Percentiles rank a stretch among this genome's conserved stretches.
Conservation (phyloP, 2,113 vertebrate genomes). For the Saimiri boliviensis region DNA sequence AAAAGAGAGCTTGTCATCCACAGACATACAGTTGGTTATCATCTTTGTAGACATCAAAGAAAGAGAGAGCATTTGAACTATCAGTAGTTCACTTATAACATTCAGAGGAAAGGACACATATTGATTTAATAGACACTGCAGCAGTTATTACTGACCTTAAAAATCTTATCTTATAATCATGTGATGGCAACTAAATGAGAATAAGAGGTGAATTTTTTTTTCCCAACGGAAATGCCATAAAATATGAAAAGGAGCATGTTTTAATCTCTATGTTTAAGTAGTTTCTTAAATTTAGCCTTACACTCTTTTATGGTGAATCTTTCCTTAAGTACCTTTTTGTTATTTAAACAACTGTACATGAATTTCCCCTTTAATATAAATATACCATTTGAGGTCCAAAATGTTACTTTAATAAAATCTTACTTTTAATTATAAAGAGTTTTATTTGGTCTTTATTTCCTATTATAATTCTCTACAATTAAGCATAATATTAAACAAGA, state of each 20-base stretch:
- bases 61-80: neutral
- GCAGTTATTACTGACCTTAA: neutral
- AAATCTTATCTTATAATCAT: neutral
- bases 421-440: neutral
- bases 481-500: neutral
- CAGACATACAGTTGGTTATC: constrained; percentile 14
- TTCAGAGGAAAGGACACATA: neutral
- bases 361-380: neutral
- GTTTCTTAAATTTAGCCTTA: neutral
- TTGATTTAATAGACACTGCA: constrained; percentile 4
- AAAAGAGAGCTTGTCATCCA: constrained; percentile 40
- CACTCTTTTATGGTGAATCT: neutral
- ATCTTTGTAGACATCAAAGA: constrained; percentile 48
- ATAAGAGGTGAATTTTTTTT: neutral
- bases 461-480: neutral
- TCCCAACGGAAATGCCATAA: neutral
- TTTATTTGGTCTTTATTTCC: neutral
- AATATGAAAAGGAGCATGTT: neutral
- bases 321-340: neutral
- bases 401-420: neutral
- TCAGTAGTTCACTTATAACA: constrained; percentile 23
- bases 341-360: neutral
- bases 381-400: neutral
- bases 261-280: neutral
- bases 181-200: neutral